Conservation (phyloP, 1,140 invertebrate genomes). For the Drosophila mauritiana region DNA sequence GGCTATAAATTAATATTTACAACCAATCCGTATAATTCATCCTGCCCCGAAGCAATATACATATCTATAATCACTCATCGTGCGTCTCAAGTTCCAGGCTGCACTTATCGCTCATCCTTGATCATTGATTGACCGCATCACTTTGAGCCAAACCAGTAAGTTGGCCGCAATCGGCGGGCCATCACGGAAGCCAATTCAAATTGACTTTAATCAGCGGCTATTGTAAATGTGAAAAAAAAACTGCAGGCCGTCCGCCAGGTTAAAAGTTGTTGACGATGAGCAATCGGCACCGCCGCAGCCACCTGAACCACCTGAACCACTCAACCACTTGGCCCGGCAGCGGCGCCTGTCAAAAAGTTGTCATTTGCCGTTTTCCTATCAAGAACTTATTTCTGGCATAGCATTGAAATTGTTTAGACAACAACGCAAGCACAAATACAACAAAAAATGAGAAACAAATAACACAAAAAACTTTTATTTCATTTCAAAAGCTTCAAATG, state of each 20-base stretch:
- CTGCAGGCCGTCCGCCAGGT: constrained; percentile 39
- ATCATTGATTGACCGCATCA: constrained; percentile 40
- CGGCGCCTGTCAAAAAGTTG: constrained; percentile 67
- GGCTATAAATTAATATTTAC: constrained; percentile 1
- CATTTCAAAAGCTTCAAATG: constrained; percentile 71
- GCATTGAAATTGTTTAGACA: constrained; percentile 69
- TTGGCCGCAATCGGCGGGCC: constrained; percentile 46
- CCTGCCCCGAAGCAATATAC: constrained; percentile 9
- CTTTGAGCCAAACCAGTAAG: constrained; percentile 49
- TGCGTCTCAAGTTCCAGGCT: constrained; percentile 17
- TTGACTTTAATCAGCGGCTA: constrained; percentile 58
- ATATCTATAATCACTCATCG: constrained; percentile 19
- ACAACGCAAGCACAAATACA: constrained; percentile 19
- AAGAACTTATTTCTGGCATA: constrained; percentile 73
- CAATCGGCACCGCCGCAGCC: constrained; percentile 43
- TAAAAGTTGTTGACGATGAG: constrained; percentile 53
- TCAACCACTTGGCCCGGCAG: constrained; percentile 27
- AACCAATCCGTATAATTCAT: background rate
- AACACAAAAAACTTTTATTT: constrained; percentile 56
- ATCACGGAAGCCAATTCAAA: constrained; percentile 65
- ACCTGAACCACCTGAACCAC: constrained; percentile 33
- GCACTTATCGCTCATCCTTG: constrained; percentile 48
- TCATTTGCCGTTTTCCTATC: constrained; percentile 62
- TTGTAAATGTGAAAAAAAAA: constrained; percentile 59
- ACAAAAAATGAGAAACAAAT: constrained; percentile 16